Conservation (phyloP, 2,888 invertebrate genomes). For the Troilus luridus region DNA sequence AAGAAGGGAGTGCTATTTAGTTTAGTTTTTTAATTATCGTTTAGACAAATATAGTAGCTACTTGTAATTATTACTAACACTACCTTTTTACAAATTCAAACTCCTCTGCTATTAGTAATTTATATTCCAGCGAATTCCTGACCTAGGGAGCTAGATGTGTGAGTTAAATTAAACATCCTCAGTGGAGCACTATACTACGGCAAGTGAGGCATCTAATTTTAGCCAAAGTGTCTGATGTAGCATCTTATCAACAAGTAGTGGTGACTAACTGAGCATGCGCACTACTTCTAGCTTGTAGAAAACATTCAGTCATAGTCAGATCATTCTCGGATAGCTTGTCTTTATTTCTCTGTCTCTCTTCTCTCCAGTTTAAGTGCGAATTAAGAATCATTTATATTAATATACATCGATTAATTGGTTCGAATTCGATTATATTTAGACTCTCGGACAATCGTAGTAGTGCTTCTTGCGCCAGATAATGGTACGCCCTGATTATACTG, state of each 20-base stretch:
- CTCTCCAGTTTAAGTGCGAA: background rate
- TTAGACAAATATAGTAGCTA: too few species aligned
- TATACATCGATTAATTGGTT: background rate
- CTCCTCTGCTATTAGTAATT: too few species aligned
- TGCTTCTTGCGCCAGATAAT: background rate
- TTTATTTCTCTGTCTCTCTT: background rate
- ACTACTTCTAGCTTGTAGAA: background rate
- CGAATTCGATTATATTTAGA: background rate
- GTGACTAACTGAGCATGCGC: slow-evolving; percentile 55
- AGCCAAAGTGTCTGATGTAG: slow-evolving; percentile 45
- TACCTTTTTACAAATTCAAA: too few species aligned
- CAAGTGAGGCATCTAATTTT: slow-evolving; percentile 34
- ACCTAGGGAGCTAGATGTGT: background rate
- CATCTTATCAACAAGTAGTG: slow-evolving; percentile 53
- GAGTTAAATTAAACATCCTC: background rate
- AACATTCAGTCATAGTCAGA: background rate
- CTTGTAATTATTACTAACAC: too few species aligned
- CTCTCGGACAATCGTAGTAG: background rate
- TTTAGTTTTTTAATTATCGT: too few species aligned
- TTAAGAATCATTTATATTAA: background rate
- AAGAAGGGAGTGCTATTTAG: too few species aligned
- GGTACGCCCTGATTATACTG: background rate
- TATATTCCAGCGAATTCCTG: background rate
- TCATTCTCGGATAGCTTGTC: background rate
- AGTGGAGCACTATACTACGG: background rate